Base-by-base conservation (phyloP, 2,113 vertebrate genomes). In the Australoheros scitulus region DNA sequence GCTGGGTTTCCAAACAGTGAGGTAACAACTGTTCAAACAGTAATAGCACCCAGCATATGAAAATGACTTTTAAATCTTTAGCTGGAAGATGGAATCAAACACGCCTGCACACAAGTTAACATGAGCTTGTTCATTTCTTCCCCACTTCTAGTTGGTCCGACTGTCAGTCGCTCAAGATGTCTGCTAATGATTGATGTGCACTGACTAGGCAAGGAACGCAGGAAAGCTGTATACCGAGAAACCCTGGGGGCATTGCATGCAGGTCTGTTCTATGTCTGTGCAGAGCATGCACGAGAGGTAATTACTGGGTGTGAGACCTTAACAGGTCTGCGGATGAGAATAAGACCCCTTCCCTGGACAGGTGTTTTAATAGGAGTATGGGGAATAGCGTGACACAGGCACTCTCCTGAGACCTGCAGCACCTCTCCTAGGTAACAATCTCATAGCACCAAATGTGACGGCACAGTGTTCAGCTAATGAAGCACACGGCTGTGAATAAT, bases 321-420 rank as follows among this genome's bases (percentile, higher is more conserved):
- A 87, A 81, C 88, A 74, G 80, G 65, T 83, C 82, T 11, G 85
- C 50, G 72, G 80, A 68, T 84, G 78, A 86, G 89, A 88, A 91
- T 83, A 85, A 87, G 88, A 92, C 77, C 70, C 43, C 8, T 59
- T 92, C 92, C 88, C 92, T 68, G 77, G 82, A 85, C 81, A 82
- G 76, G 78, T 88, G 77, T 89, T 95, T 92, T 94, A 94, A 95
- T 92, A 89, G 80, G 93, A 89, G 91, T 57, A 80, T 61, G 59
- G 93, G 91, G 93, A 87, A 94, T 95, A 91, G 93, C 91, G 90
- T 95, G 94, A 92, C 72, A 88, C 64, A 34, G 77, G 58, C 65
- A 77, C 32, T 84, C 93, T 88, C 84, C 41, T 20, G 90, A 90
- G 90, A 86, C 79, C 47, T 47, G 50, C 85, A 50, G 72, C 82